These are phyloP conservation scores for Copidosoma aretas DNA, from an alignment of 2,888 invertebrate species.

Conservation along the genomic window DNA sequence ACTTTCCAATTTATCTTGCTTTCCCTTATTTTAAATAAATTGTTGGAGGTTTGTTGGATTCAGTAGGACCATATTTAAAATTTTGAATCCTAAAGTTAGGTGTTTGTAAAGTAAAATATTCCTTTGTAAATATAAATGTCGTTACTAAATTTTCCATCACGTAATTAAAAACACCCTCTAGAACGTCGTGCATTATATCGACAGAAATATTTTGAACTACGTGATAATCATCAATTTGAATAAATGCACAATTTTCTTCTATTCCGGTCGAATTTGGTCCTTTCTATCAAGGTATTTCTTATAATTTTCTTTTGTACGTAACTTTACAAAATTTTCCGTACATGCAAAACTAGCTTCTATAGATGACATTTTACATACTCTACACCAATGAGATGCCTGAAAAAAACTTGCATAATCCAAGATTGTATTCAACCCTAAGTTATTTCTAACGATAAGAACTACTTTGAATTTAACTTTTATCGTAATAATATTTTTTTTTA, in stretches of 20 bases:
- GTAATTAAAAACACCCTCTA: constrained; percentile 27
- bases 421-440: background rate
- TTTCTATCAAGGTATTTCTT: constrained; percentile 8
- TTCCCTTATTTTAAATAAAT: background rate
- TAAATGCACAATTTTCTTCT: constrained; percentile 23
- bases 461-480: background rate
- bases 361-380: constrained; percentile 1
- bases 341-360: constrained; percentile 4
- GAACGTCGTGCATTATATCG: constrained; percentile 37
- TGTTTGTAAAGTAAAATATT: constrained; percentile 26
- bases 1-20: background rate
- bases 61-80: background rate
- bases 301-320: constrained; percentile 20
- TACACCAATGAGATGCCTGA: background rate
- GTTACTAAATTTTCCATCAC: constrained; percentile 19
- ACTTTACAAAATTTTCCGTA: constrained; percentile 15
- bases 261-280: constrained; percentile 19
- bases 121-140: constrained; percentile 24
- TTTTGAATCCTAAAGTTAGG: constrained; percentile 10
- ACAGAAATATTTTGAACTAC: constrained; percentile 20
- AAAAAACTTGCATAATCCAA: background rate
- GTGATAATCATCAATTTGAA: constrained; percentile 25
- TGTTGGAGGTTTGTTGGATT: constrained; percentile 1
- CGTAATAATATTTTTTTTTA: background rate
- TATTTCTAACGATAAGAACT: background rate